Base-by-base conservation (phyloP, 2,113 vertebrate species). In the Xenopus borealis region DNA sequence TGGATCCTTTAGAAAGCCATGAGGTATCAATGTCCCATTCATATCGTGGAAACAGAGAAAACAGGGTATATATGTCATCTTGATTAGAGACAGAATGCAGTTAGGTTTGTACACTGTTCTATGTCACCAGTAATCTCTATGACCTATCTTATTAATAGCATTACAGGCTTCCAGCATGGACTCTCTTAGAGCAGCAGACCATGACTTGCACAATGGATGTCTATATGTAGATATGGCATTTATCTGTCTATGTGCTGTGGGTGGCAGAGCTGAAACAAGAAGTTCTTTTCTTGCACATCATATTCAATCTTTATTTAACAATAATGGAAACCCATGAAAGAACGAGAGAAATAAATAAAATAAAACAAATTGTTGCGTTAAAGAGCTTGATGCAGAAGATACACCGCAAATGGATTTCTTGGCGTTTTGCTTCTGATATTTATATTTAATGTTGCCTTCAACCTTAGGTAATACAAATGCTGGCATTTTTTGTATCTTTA, bases 1-100 rank as follows among this genome's bases (percentile, higher is more conserved):
- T 77, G 61, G 50, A 47, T 19, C 65, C 65, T 67, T 67, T 18
- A 67, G 65, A 55, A 66, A 57, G 20, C 67, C 70, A 44, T 27
- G 44, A 70, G 53, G 62, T 70, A 77, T 77, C 67, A 77, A 77
- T 70, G 74, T 64, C 47, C 74, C 74, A 77, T 77, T 77, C 66
- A 77, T 70, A 44, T 30, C n/a, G n/a, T 23, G 40, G 46, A 53
- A 70, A 75, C 27, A 55, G 27, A 33, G 27, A 30, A 63, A 45
- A 75, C 46, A n/a, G 67, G 72, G 65, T 61, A 33, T 14, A 55
- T n/a, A 77, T 64, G 74, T 77, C 74, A 77, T 77, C 66, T 64
- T 70, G 74, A 77, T 77, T 55, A 70, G 46, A 75, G 58, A 61
- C 67, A 70, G 74, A 70, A 69, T 53, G 74, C 74, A 63, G 23